Evolutionary conservation across 2,888 invertebrate genomes (phyloP), one percentile per base, ranked within the genome.

Genomic region (Amblyjoppa proteus): DNA sequence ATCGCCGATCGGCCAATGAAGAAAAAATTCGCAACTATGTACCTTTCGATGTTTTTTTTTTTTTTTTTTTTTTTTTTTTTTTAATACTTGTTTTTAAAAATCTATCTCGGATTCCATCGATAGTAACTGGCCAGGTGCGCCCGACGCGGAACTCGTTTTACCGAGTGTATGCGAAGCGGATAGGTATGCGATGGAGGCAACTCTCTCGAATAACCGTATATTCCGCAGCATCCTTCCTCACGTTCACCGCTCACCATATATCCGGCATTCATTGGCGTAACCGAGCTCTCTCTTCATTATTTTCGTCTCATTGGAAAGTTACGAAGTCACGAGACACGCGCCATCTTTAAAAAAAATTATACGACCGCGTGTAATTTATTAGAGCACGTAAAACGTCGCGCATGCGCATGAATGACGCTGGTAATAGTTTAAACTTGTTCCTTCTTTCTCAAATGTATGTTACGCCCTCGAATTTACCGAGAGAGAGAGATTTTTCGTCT

Each of bases 191-290:
- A 66, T 45, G 66, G 61, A 75, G 61, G 49, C 53, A 68, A 76
- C 61, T 75, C 75, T 75, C 75, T 61, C 76, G 51, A 76, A 68
- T 64, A 66, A 51, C 76, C 34, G 51, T 76, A 75, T 75, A 61
- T 58, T 25, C 25, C 74, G n/a, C 51, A 49, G 61, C 28, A 75
- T 74, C 74, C 74, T 75, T 31, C 20, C 31, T 34, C 56, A 38
- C 38, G n/a, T 9, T 34, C 56, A 38, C 38, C 34, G 16, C 5
- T 9, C 41, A 31, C 70, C n/a, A 31, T 31, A 20, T 34, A 70
- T 70, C 70, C 51, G 70, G 70, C 53, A 53, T 70, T 70, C 49
- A 70, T 70, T 70, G 70, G 70, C 70, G 70, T 70, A 70, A 70
- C 51, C 70, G 51, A 25, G 25, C 20, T 69, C 49, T 25, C 68